These are phyloP conservation scores for Gallirallus australis DNA, from an alignment of 2,797 vertebrate genomes.

Conservation along the genomic window DNA sequence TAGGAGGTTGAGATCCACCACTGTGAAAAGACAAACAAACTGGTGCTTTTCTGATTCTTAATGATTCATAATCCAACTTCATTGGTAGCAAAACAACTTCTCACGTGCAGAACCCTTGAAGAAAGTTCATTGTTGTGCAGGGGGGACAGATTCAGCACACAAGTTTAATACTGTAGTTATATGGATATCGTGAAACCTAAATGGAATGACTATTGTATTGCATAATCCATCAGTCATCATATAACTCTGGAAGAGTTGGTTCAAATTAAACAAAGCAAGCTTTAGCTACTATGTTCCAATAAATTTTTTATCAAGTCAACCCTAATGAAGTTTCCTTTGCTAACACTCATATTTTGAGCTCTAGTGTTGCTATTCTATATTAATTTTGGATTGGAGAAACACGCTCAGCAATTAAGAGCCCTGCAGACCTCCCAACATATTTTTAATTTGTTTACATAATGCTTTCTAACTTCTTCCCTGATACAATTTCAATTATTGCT, in stretches of 20 bases:
- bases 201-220: rapidly evolving
- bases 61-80: background rate
- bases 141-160: background rate
- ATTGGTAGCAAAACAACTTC: background rate
- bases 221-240: background rate
- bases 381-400: background rate
- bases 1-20: slow-evolving; percentile 91
- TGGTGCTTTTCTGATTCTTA: background rate
- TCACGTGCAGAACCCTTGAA: background rate
- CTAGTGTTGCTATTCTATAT: background rate
- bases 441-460: background rate
- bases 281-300: background rate
- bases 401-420: background rate
- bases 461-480: background rate
- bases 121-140: background rate
- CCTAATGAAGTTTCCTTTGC: background rate
- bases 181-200: background rate
- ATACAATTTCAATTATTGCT: background rate
- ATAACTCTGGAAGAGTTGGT: background rate
- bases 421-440: background rate
- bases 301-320: background rate
- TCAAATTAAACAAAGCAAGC: background rate
- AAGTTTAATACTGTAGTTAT: background rate
- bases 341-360: background rate
- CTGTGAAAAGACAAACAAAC: slow-evolving; percentile 51